Percentiles rank a stretch among this genome's conserved stretches.
Evolutionary conservation across 2,797 vertebrate species (phyloP).

Genomic region (Zenarchopterus dispar): DNA sequence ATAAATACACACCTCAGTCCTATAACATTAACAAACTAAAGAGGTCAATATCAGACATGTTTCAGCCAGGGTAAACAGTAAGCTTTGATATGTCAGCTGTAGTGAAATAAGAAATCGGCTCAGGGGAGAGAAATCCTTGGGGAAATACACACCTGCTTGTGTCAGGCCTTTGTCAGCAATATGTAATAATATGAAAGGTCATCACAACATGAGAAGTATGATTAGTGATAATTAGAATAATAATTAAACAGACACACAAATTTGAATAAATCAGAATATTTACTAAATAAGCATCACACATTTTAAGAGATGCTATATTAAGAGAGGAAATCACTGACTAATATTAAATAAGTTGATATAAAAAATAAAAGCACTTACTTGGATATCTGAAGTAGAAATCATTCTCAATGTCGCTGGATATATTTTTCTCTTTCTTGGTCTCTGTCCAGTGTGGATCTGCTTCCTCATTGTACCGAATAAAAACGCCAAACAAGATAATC

Average conservation of each 20-base stretch:
- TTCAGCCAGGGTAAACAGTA: background rate
- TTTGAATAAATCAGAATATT: background rate
- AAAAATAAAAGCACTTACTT: conserved; percentile 86
- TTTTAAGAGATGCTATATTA: background rate
- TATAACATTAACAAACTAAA: background rate
- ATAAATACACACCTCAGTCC: background rate
- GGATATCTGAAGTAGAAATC: conserved; percentile 98
- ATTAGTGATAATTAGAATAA: background rate
- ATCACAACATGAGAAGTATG: conserved; percentile 8
- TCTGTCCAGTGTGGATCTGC: conserved; percentile 83
- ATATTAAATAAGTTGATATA: background rate
- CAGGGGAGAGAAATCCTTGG: conserved; percentile 10
- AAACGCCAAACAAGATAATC: conserved; percentile 93
- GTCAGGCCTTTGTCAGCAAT: conserved; percentile 44
- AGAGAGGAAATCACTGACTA: background rate
- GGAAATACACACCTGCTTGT: conserved; percentile 23
- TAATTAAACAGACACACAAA: background rate
- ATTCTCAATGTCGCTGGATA: conserved; percentile 88
- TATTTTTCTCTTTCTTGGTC: conserved; percentile 62
- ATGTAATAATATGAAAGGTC: conserved; percentile 17
- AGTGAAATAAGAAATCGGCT: background rate
- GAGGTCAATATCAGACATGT: background rate
- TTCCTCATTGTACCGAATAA: conserved; percentile 86
- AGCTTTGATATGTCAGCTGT: background rate
- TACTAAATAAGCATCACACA: background rate